These are phyloP conservation scores for Drosophila hawaiiensis DNA, from an alignment of 2,888 invertebrate genomes.

Conservation along the genomic window DNA sequence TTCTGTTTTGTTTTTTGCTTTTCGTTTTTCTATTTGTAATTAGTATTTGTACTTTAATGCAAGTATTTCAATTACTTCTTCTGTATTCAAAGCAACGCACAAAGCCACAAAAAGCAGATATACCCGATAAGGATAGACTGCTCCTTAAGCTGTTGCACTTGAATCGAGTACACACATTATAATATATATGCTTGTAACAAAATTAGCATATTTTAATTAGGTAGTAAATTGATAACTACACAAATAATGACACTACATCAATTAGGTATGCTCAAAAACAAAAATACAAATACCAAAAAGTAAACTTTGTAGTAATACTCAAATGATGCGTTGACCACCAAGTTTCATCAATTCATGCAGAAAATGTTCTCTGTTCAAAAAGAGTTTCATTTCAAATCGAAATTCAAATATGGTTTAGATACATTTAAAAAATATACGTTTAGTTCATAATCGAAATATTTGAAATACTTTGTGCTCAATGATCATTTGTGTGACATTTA, in stretches of 20 bases:
- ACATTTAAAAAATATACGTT: not conserved
- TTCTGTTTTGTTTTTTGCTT: conserved; percentile 19
- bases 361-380: not conserved
- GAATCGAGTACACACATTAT: conserved; percentile 38
- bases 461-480: conserved; percentile 20
- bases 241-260: conserved; percentile 52
- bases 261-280: conserved; percentile 29
- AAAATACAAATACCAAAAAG: conserved; percentile 21
- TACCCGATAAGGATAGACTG: conserved; percentile 6
- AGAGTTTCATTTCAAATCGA: not conserved
- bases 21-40: conserved; percentile 45
- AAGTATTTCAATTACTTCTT: conserved; percentile 68
- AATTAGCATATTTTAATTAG: conserved; percentile 39
- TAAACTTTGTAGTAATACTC: conserved; percentile 10
- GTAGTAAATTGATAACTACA: conserved; percentile 47
- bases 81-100: conserved; percentile 47
- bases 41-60: conserved; percentile 84
- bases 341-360: conserved; percentile 2
- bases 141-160: conserved; percentile 38
- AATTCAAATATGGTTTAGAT: not conserved
- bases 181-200: conserved; percentile 37
- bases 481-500: conserved; percentile 35
- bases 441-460: not conserved
- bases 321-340: conserved; percentile 42
- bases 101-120: conserved; percentile 39